phyloP scores from a whole-genome alignment of 2,797 vertebrate genomes.

The Echiichthys vipera region DNA sequence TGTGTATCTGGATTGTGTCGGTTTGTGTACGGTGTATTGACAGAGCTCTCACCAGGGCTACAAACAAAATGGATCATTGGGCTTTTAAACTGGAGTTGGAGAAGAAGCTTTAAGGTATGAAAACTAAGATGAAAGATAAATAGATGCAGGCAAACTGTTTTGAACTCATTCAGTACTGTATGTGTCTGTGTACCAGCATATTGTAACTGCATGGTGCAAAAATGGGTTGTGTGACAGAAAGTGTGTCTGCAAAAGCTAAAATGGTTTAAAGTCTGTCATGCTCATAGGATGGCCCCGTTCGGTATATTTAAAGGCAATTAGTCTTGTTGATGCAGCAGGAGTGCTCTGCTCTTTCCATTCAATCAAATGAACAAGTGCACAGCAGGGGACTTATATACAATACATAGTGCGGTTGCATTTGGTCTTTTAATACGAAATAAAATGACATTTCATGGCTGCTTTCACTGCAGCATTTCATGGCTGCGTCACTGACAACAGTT shows the following conservation, averaged over 20 bases:
- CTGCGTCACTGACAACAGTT: conserved; percentile 54
- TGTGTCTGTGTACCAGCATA: not conserved
- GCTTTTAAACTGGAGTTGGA: conserved; percentile 52
- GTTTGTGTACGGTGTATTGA: conserved; percentile 42
- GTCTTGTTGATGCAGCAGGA: conserved; percentile 1
- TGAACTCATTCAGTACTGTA: conserved; percentile 5
- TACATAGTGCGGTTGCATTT: not conserved
- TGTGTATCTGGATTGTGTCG: conserved; percentile 31
- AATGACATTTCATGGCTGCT: conserved; percentile 39
- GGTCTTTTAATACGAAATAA: conserved; percentile 37
- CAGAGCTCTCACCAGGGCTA: conserved; percentile 23
- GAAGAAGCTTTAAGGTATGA: conserved; percentile 35
- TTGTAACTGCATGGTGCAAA: not conserved
- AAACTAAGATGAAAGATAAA: conserved; percentile 32
- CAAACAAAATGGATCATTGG: conserved; percentile 46
- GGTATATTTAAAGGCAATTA: conserved; percentile 13
- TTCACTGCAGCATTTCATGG: conserved; percentile 41
- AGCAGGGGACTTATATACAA: not conserved
- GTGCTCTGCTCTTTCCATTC: not conserved
- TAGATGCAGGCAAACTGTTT: conserved; percentile 12
- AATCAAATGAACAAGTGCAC: not conserved
- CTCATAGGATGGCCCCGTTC: not conserved
- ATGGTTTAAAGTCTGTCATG: not conserved
- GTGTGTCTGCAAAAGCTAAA: not conserved
- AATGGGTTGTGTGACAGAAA: conserved; percentile 1